Evolutionary conservation across 2,888 invertebrate genomes (phyloP), one percentile per base, ranked within the genome.

Genomic region (Ennomos fuscantarius): DNA sequence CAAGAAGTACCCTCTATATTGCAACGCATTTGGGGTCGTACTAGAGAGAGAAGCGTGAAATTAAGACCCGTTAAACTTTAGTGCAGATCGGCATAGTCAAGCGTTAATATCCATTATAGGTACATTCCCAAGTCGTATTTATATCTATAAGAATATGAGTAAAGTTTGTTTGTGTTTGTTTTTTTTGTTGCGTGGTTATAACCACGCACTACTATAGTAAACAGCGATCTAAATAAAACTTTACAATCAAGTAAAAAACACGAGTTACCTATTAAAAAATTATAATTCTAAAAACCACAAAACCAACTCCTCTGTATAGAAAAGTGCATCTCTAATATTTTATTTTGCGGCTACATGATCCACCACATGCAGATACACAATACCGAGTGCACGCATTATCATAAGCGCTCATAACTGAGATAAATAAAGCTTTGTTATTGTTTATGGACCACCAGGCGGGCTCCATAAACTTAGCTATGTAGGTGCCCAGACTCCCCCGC

Each of bases 341-440:
- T 66, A 77, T 75, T 69, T 57, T 62, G 80, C 68, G 82, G 82
- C 76, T 78, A 73, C 66, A 67, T 71, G 65, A 78, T 78, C 74
- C 67, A 70, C 73, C 72, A 68, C 74, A 68, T 68, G 69, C 66
- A 70, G 66, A 68, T 69, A 60, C 63, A 65, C 62, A 44, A 47
- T 73, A 65, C 62, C 55, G 59, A 69, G 68, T 67, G 65, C 65
- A 73, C 67, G 57, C 47, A 57, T 57, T 69, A 74, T 78, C 79
- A 73, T 80, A 80, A 81, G 82, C 75, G 43, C 44, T 82, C 79
- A 81, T 82, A 82, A 79, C 79, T 72, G 74, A 81, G 78, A 84
- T 84, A 82, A 78, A 84, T 82, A 82, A 83, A 74, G 73, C 63
- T 75, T 73, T 87, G 85, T 87, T 89, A 87, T 88, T 89, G 87